phyloP scores from a whole-genome alignment of 1,140 invertebrate species.

The Drosophila aff. region DNA sequence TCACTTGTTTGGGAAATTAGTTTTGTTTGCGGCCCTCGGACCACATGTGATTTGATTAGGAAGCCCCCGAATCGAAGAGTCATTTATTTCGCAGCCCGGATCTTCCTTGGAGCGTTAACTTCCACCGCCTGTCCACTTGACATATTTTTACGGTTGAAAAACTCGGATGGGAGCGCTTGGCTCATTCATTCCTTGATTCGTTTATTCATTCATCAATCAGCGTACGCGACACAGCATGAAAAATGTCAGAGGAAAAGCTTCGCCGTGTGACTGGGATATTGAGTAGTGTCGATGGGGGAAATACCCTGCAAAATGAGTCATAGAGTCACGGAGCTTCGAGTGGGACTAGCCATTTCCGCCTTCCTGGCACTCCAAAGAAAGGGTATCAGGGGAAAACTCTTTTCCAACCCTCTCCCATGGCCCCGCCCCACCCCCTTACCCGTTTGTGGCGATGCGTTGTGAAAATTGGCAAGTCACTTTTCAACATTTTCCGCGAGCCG shows the following conservation, averaged over 20 bases:
- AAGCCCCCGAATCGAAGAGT: constrained; percentile 51
- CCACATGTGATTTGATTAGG: constrained; percentile 75
- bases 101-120: constrained; percentile 22
- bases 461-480: constrained; percentile 78
- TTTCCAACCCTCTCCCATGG: neutral
- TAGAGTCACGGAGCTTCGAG: neutral
- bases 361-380: neutral
- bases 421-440: constrained; percentile 18
- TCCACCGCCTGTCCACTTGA: constrained; percentile 55
- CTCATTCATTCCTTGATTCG: constrained; percentile 69
- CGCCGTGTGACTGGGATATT: constrained; percentile 20
- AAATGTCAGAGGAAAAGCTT: constrained; percentile 62
- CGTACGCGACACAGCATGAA: constrained; percentile 70
- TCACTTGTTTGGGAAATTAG: constrained; percentile 59
- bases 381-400: constrained; percentile 17
- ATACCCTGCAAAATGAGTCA: constrained; percentile 35
- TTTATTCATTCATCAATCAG: constrained; percentile 80
- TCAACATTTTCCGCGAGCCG: constrained; percentile 60
- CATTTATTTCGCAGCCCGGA: constrained; percentile 36
- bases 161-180: constrained; percentile 40
- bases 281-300: neutral
- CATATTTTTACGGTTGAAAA: constrained; percentile 74
- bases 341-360: neutral
- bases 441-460: constrained; percentile 51
- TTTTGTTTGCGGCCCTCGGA: constrained; percentile 32